Evolutionary conservation across 2,113 vertebrate genomes (phyloP).

Genomic region (Silurus meridionalis): DNA sequence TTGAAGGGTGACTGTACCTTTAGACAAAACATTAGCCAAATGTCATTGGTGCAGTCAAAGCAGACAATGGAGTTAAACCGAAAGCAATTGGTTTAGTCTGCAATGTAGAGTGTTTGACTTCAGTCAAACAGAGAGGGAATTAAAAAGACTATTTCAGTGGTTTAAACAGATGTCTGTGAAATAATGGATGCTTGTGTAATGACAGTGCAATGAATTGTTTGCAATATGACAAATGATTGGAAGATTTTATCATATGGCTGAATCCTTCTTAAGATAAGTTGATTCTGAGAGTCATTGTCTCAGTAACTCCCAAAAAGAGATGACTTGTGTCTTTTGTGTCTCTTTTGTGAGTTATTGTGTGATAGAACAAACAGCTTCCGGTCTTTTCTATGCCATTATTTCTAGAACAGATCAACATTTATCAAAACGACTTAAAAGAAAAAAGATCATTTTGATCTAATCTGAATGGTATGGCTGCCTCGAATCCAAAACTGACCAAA

Average conservation of each 20-base stretch:
- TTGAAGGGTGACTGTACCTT: not conserved
- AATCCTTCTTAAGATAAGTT: not conserved
- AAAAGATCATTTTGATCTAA: not conserved
- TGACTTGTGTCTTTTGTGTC: not conserved
- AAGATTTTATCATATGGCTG: conserved; percentile 1
- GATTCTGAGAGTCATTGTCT: not conserved
- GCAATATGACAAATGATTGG: conserved; percentile 14
- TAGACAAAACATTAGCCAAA: conserved; percentile 1
- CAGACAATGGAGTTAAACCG: not conserved
- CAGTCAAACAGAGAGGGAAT: not conserved
- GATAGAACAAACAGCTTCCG: not conserved
- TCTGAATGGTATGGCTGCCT: not conserved
- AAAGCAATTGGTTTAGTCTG: not conserved
- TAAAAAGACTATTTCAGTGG: not conserved
- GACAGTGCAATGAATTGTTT: not conserved
- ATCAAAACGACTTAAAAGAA: not conserved
- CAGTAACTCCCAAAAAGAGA: not conserved
- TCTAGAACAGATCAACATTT: not conserved
- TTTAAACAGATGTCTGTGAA: not conserved
- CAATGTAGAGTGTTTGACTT: conserved; percentile 1
- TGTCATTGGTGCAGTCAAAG: conserved; percentile 13
- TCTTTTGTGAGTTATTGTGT: not conserved
- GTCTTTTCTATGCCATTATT: not conserved
- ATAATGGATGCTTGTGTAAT: conserved; percentile 17
- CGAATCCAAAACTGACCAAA: not conserved